These are phyloP conservation scores for Puffinus mauretanicus DNA, from an alignment of 2,113 vertebrate genomes.

Conservation along the genomic window DNA sequence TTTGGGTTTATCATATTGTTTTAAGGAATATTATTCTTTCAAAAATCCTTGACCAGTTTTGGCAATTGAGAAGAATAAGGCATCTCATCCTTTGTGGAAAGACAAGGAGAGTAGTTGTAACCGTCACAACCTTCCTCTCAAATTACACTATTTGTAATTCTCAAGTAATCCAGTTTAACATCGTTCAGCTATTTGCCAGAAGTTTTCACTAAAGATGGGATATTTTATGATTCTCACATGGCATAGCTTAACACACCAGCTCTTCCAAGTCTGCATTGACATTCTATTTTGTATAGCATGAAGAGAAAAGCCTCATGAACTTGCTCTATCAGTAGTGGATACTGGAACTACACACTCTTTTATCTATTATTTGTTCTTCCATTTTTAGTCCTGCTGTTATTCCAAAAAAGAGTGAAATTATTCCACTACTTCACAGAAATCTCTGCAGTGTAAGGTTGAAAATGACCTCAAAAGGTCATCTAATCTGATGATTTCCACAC, in stretches of 20 bases:
- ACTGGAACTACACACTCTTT: not conserved
- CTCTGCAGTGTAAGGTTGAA: not conserved
- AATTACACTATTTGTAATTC: constrained; percentile 51
- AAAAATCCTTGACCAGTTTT: not conserved
- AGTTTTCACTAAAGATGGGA: constrained; percentile 48
- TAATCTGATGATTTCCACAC: not conserved
- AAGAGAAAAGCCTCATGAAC: constrained; percentile 55
- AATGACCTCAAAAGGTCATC: not conserved
- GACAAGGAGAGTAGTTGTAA: constrained; percentile 18
- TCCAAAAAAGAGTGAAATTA: not conserved
- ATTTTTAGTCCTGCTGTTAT: constrained; percentile 44
- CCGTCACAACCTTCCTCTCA: constrained; percentile 43
- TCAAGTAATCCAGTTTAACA: constrained; percentile 44
- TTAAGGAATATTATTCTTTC: not conserved
- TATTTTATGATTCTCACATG: constrained; percentile 21
- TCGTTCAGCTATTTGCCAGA: constrained; percentile 8
- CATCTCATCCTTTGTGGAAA: constrained; percentile 25
- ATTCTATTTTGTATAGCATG: constrained; percentile 6
- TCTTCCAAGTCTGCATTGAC: constrained; percentile 40
- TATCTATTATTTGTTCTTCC: constrained; percentile 60
- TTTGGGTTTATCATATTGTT: not conserved
- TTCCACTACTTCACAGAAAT: not conserved
- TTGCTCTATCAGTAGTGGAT: not conserved
- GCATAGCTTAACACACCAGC: constrained; percentile 29
- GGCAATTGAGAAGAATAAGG: constrained; percentile 4